Conservation (phyloP, 1,140 invertebrate genomes). For the Liolophura sinensis region DNA sequence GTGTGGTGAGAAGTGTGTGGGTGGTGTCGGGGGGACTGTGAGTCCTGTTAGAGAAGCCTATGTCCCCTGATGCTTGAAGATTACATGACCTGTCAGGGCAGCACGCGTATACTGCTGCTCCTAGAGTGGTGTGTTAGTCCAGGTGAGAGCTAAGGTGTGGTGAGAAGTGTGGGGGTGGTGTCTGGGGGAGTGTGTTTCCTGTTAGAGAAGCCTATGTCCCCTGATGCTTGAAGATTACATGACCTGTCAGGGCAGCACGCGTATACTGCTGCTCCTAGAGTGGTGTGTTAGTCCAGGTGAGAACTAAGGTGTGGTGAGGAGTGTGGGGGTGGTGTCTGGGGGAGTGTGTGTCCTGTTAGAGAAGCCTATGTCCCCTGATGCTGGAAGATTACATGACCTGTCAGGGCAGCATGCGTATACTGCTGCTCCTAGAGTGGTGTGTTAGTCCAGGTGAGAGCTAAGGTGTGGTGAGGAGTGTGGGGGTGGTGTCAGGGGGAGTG, state of each 20-base stretch:
- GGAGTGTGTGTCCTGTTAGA: too few species aligned
- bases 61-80: slow-evolving; percentile 54
- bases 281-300: slow-evolving; percentile 57
- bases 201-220: slow-evolving; percentile 50
- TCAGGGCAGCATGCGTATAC: neutral
- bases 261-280: slow-evolving; percentile 55
- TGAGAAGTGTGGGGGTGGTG: neutral
- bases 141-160: slow-evolving; percentile 1
- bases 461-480: too few species aligned
- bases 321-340: neutral
- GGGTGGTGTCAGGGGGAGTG: slow-evolving; percentile 23
- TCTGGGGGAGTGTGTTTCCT: slow-evolving; percentile 26
- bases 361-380: too few species aligned
- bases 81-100: slow-evolving; percentile 57
- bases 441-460: slow-evolving; percentile 8
- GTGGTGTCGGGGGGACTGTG: slow-evolving; percentile 52
- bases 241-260: slow-evolving; percentile 55
- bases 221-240: slow-evolving; percentile 57
- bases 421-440: slow-evolving; percentile 5
- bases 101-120: slow-evolving; percentile 48
- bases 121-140: slow-evolving; percentile 11
- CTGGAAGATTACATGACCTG: too few species aligned
- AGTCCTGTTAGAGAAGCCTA: slow-evolving; percentile 49
- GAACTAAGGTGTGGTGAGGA: neutral
- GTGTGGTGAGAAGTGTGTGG: slow-evolving; percentile 7